Percentiles rank a stretch among this genome's conserved stretches.
Conservation (phyloP, 2,888 invertebrate genomes). For the Morpho deidamia region DNA sequence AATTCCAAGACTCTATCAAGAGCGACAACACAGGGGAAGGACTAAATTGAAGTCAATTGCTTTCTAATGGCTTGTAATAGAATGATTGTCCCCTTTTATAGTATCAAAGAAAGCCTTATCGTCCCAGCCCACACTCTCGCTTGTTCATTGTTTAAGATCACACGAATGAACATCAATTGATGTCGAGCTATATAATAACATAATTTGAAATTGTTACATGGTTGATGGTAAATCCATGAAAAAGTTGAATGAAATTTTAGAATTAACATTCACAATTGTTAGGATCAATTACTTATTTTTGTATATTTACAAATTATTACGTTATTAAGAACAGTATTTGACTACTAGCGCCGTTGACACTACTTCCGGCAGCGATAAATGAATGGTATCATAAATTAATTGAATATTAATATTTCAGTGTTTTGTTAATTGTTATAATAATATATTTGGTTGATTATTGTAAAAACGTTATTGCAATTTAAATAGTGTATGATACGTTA, state of each 20-base stretch:
- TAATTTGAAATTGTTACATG: slow-evolving; percentile 3
- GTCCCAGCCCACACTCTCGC: slow-evolving; percentile 20
- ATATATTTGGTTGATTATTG: no score
- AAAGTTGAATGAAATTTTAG: background rate
- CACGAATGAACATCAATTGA: slow-evolving; percentile 15
- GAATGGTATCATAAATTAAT: no score
- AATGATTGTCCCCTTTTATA: slow-evolving; percentile 25
- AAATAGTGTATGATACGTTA: no score
- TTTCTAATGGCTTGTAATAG: slow-evolving; percentile 27
- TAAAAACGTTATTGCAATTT: no score
- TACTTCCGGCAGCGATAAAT: no score
- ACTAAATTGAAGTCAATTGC: slow-evolving; percentile 26
- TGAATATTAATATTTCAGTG: no score
- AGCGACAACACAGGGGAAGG: slow-evolving; percentile 15
- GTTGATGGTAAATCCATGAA: no score
- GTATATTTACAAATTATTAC: no score
- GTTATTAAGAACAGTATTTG: no score
- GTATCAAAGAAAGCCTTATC: slow-evolving; percentile 20
- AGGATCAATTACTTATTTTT: no score
- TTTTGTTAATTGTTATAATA: no score
- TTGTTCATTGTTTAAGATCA: slow-evolving; percentile 19
- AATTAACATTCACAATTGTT: background rate
- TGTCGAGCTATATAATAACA: slow-evolving; percentile 7
- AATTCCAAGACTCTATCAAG: slow-evolving; percentile 2
- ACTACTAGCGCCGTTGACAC: no score